Conservation (phyloP, 2,113 vertebrate genomes). For the Onychorhynchus coronatus region DNA sequence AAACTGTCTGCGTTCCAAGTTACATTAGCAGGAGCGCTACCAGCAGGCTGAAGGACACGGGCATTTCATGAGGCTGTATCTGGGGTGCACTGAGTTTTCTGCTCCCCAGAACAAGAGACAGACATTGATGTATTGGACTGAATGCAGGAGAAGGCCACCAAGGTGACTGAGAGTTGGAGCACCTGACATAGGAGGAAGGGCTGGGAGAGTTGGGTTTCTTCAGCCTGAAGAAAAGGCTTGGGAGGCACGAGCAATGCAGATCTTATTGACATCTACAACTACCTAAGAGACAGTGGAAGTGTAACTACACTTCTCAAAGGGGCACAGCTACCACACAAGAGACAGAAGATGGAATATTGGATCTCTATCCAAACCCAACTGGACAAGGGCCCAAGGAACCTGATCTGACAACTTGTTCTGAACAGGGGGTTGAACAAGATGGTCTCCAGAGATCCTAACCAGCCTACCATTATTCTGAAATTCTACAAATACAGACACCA, state of each 20-base stretch:
- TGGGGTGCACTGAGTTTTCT: background rate
- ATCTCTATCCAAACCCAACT: background rate
- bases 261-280: background rate
- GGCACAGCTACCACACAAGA: background rate
- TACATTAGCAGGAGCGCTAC: background rate
- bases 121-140: background rate
- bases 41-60: background rate
- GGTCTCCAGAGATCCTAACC: background rate
- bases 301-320: background rate
- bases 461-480: background rate
- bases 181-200: background rate
- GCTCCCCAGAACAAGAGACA: background rate
- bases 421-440: background rate
- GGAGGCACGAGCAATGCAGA: background rate
- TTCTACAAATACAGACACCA: background rate
- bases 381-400: rapidly evolving
- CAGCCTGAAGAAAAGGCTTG: background rate
- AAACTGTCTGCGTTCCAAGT: background rate
- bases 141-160: background rate
- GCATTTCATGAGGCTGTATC: background rate
- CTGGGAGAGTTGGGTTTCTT: background rate
- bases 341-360: background rate
- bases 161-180: background rate
- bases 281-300: background rate
- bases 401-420: background rate